phyloP scores from a whole-genome alignment of 2,797 vertebrate genomes.

The Ceyx erithaca region DNA sequence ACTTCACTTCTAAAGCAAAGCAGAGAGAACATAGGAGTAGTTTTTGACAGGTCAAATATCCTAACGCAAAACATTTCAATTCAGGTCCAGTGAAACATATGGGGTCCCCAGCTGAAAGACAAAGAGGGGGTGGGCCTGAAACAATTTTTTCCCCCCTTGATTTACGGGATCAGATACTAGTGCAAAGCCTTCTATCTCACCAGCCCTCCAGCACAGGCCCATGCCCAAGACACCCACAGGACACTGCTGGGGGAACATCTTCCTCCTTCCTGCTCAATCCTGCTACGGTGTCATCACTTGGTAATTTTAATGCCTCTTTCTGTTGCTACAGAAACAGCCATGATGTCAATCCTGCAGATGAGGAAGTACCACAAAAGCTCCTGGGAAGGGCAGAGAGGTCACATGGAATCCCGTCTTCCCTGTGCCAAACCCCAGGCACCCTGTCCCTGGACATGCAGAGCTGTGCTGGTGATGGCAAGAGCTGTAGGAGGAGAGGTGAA shows the following conservation, averaged over 20 bases:
- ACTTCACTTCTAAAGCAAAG: neutral
- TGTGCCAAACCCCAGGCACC: neutral
- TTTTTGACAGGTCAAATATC: neutral
- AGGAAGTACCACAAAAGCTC: neutral
- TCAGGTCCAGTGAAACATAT: neutral
- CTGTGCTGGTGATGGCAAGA: neutral
- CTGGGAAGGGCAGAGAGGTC: constrained; percentile 25
- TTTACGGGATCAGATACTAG: neutral
- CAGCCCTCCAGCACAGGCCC: neutral
- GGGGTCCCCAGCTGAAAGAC: neutral
- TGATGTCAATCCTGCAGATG: neutral
- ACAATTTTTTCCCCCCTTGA: fast-evolving
- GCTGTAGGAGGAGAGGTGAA: neutral
- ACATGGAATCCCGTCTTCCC: fast-evolving
- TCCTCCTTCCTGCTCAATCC: neutral
- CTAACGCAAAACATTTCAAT: neutral
- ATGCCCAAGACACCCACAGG: neutral
- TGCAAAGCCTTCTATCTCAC: neutral
- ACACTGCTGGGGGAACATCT: neutral
- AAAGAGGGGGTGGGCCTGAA: neutral
- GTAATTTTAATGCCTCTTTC: neutral
- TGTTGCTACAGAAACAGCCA: constrained; percentile 23
- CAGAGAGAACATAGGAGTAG: neutral
- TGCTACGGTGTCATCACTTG: neutral
- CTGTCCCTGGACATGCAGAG: neutral